phyloP scores from a whole-genome alignment of 2,797 vertebrate genomes.

The Crocidura indochinensis region DNA sequence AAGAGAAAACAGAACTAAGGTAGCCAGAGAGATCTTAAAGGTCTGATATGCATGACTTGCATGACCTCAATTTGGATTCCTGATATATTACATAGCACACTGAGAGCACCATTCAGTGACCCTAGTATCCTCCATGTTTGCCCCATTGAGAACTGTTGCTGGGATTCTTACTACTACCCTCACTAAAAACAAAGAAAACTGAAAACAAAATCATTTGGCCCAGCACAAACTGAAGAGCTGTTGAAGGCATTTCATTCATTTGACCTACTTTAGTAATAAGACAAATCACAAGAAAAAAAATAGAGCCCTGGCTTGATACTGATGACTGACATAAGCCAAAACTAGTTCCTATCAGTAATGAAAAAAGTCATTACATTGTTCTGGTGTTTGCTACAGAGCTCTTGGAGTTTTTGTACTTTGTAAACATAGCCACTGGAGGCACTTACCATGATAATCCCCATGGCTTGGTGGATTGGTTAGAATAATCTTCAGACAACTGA shows the following conservation, averaged over 20 bases:
- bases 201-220: not conserved
- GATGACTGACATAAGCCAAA: slow-evolving; percentile 59
- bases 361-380: not conserved
- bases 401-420: not conserved
- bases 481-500: slow-evolving; percentile 99
- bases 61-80: too few relatives aligned
- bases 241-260: slow-evolving; percentile 50
- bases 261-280: slow-evolving; percentile 71
- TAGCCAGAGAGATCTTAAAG: too few relatives aligned
- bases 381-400: slow-evolving; percentile 17
- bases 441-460: slow-evolving; percentile 98
- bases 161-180: too few relatives aligned
- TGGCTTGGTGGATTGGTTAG: slow-evolving; percentile 97
- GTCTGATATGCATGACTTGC: too few relatives aligned
- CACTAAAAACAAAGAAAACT: too few relatives aligned
- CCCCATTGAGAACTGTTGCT: too few relatives aligned
- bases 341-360: slow-evolving; percentile 40
- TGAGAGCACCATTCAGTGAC: too few relatives aligned
- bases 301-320: slow-evolving; percentile 57
- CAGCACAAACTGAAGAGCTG: not conserved
- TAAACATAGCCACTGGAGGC: slow-evolving; percentile 28
- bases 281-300: slow-evolving; percentile 71
- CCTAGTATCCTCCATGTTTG: too few relatives aligned
- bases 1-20: not conserved
- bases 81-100: too few relatives aligned